phyloP scores from a whole-genome alignment of 2,113 vertebrate genomes.

The Cepphus grylle region DNA sequence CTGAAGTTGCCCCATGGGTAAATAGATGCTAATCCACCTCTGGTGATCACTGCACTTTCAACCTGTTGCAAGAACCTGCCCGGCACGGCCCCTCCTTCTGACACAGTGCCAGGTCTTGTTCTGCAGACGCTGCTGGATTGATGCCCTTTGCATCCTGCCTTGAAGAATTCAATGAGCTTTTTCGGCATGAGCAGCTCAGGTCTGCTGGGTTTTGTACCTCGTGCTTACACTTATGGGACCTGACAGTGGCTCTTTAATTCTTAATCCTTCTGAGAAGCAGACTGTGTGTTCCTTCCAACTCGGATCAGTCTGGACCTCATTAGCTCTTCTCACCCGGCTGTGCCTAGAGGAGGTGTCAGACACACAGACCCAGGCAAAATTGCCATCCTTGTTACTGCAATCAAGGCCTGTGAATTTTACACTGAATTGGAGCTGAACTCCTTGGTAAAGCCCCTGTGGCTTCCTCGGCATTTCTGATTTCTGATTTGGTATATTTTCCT shows the following conservation, averaged over 20 bases:
- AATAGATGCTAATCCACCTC: neutral
- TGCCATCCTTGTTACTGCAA: neutral
- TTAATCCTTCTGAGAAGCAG: constrained; percentile 47
- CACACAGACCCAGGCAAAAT: neutral
- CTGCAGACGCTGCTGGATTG: neutral
- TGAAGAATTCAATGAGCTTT: constrained; percentile 21
- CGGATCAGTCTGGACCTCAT: constrained; percentile 8
- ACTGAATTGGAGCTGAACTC: neutral
- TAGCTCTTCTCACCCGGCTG: neutral
- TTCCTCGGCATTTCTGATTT: neutral
- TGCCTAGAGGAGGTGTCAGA: neutral
- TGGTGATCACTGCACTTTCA: neutral
- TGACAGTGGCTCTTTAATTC: constrained; percentile 54
- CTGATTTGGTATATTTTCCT: neutral
- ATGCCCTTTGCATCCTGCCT: neutral
- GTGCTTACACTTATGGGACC: constrained; percentile 31
- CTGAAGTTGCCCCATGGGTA: neutral
- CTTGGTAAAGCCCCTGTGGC: neutral
- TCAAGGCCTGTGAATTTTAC: neutral
- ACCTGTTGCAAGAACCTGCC: neutral
- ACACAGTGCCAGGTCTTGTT: neutral
- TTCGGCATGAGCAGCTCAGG: neutral
- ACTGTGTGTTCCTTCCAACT: constrained; percentile 30
- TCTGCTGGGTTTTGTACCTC: constrained; percentile 7
- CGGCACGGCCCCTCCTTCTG: neutral